These are phyloP conservation scores for Odontophorus gujanensis DNA, from an alignment of 2,113 vertebrate species.

Conservation along the genomic window DNA sequence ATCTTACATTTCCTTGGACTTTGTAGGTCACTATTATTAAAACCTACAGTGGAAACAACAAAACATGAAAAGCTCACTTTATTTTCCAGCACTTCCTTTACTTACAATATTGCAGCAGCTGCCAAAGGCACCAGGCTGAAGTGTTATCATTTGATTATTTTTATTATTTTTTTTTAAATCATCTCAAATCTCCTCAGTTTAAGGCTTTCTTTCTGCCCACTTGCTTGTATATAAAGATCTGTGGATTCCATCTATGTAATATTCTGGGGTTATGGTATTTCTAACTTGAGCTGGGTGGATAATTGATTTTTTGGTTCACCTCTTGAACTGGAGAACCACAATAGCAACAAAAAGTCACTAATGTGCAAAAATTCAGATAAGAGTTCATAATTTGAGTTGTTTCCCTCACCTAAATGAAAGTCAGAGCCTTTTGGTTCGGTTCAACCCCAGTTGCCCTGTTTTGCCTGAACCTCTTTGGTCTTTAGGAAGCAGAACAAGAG, in stretches of 20 bases:
- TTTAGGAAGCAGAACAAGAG: neutral
- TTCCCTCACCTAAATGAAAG: neutral
- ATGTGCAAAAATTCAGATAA: neutral
- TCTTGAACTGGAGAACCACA: conserved; percentile 6
- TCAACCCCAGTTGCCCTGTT: neutral
- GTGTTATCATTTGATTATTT: neutral
- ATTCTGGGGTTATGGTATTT: neutral
- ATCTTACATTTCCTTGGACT: conserved; percentile 64
- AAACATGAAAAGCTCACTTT: neutral
- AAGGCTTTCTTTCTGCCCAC: neutral
- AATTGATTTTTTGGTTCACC: conserved; percentile 40
- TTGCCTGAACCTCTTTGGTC: neutral
- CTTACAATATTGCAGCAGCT: neutral
- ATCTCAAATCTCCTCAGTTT: neutral
- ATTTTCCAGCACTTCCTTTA: neutral
- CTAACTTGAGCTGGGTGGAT: neutral
- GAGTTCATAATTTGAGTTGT: neutral
- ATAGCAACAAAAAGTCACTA: neutral
- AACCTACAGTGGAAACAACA: conserved; percentile 61
- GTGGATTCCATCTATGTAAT: neutral
- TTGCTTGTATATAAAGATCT: neutral
- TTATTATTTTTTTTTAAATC: neutral
- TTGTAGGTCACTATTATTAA: conserved; percentile 53
- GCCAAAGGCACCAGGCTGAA: neutral
- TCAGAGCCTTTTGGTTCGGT: neutral